These are phyloP conservation scores for Polyommatus iphigenia DNA, from an alignment of 2,888 invertebrate species.

Conservation along the genomic window DNA sequence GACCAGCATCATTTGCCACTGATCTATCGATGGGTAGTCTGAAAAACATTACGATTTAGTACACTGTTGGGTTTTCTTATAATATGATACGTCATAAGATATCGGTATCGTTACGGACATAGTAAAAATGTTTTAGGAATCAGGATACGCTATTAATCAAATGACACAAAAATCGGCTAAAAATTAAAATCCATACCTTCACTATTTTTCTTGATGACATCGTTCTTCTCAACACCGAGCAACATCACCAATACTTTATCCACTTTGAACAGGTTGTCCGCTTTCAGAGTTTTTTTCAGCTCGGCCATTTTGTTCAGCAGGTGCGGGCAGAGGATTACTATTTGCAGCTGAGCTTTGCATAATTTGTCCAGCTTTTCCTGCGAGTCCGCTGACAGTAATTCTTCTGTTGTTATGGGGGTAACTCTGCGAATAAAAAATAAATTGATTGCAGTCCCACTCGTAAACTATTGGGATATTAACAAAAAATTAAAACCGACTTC, in stretches of 20 bases:
- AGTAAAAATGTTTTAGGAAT: no score
- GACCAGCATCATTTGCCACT: constrained; percentile 90
- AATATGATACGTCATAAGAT: no score
- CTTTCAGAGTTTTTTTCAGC: constrained; percentile 73
- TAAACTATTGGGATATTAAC: no score
- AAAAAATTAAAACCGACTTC: no score
- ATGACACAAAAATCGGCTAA: neutral
- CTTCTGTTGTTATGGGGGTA: constrained; percentile 87
- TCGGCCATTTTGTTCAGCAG: constrained; percentile 82
- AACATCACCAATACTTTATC: constrained; percentile 90
- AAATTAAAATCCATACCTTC: constrained; percentile 73
- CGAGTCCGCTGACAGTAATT: constrained; percentile 77
- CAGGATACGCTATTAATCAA: no score
- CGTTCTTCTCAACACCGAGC: constrained; percentile 87
- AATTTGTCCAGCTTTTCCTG: constrained; percentile 77
- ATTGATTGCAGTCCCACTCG: no score
- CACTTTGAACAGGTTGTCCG: constrained; percentile 82
- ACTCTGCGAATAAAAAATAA: constrained; percentile 77
- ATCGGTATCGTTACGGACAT: no score
- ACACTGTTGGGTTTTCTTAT: neutral
- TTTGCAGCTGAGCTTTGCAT: constrained; percentile 86
- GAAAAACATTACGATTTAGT: constrained; percentile 40
- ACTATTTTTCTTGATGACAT: constrained; percentile 84
- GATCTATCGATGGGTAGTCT: constrained; percentile 86
- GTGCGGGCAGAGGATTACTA: constrained; percentile 89